phyloP scores from a whole-genome alignment of 37 sponge, comb jelly and placozoan genomes.

The Hexactinellida sp. region DNA sequence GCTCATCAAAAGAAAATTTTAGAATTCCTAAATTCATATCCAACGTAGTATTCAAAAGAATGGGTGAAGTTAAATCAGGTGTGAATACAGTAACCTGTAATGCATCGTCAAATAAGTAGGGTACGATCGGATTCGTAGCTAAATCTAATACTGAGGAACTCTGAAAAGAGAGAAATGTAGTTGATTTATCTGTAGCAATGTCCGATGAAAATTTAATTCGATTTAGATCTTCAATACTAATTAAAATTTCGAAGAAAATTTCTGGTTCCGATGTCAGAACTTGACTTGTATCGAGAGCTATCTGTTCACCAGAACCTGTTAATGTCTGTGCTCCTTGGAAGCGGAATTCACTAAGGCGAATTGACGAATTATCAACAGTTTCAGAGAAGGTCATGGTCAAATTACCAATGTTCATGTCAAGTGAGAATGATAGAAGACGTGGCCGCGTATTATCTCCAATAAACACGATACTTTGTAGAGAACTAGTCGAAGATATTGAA shows the following conservation, averaged over 20 bases:
- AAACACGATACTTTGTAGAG: conserved; percentile 23
- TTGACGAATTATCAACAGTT: conserved; percentile 46
- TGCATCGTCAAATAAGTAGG: not conserved
- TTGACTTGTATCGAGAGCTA: not conserved
- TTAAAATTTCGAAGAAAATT: not conserved
- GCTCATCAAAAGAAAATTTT: conserved; percentile 60
- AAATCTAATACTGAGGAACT: conserved; percentile 38
- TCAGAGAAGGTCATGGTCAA: conserved; percentile 62
- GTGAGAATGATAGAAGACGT: conserved; percentile 25
- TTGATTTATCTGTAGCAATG: conserved; percentile 35
- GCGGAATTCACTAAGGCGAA: conserved; percentile 23
- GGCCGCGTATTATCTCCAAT: conserved; percentile 52
- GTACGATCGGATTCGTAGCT: conserved; percentile 22
- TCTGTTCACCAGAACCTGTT: not conserved
- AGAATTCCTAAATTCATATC: conserved; percentile 57
- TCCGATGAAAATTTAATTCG: conserved; percentile 27
- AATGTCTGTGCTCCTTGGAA: conserved; percentile 37
- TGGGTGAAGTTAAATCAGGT: conserved; percentile 48
- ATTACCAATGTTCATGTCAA: conserved; percentile 48
- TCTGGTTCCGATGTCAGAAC: not conserved
- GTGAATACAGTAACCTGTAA: conserved; percentile 21
- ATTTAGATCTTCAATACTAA: conserved; percentile 31
- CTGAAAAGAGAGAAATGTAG: conserved; percentile 43
- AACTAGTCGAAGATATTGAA: not conserved
- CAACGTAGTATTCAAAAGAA: conserved; percentile 28